Conservation (phyloP, 2,797 vertebrate species). For the Cyclopterus lumpus region DNA sequence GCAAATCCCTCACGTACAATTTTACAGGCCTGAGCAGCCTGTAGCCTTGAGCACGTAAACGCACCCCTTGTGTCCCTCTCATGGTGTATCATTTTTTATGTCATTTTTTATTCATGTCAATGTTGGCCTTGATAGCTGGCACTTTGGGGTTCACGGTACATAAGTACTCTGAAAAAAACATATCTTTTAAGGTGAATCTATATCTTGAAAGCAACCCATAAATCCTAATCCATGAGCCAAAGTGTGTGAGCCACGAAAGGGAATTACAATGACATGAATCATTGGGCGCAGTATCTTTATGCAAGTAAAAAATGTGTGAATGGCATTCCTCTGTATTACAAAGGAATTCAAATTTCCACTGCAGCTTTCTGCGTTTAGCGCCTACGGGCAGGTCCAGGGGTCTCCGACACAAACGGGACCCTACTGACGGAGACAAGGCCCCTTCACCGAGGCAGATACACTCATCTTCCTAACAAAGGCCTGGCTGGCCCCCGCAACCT, state of each 20-base stretch:
- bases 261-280: constrained; percentile 15
- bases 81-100: neutral
- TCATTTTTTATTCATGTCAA: neutral
- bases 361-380: constrained; percentile 36
- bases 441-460: constrained; percentile 63
- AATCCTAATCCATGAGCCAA: constrained; percentile 17
- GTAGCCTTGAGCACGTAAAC: constrained; percentile 10
- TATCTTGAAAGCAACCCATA: neutral
- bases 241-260: constrained; percentile 9
- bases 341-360: constrained; percentile 68
- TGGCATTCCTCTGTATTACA: constrained; percentile 63
- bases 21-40: neutral
- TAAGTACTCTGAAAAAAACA: neutral
- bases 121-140: neutral
- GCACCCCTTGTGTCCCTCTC: neutral
- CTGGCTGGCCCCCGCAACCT: constrained; percentile 65
- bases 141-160: neutral
- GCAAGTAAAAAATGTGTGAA: constrained; percentile 55
- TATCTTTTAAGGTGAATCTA: neutral
- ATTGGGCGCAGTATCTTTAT: constrained; percentile 33
- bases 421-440: constrained; percentile 49
- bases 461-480: constrained; percentile 69
- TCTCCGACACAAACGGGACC: constrained; percentile 59
- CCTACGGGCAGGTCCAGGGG: constrained; percentile 52
- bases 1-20: neutral